phyloP scores from a whole-genome alignment of 2,113 vertebrate genomes.

The Bubo scandiacus region DNA sequence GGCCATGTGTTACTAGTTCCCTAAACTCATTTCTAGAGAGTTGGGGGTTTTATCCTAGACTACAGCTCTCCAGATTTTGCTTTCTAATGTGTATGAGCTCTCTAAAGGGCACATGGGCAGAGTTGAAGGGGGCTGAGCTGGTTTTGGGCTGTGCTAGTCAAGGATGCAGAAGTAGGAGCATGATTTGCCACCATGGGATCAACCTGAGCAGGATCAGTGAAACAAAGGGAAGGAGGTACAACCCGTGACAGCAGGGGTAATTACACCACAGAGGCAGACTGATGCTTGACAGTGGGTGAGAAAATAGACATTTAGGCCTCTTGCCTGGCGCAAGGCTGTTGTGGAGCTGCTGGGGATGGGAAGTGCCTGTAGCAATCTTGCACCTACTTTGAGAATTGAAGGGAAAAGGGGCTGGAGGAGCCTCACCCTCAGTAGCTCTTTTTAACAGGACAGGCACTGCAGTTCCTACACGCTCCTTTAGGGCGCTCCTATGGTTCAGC shows the following conservation, averaged over 20 bases:
- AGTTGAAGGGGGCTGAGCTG: background rate
- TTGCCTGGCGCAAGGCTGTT: background rate
- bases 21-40: background rate
- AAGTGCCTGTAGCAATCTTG: background rate
- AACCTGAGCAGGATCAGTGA: background rate
- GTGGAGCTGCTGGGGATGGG: background rate
- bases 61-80: background rate
- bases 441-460: background rate
- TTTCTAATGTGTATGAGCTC: background rate
- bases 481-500: background rate
- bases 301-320: background rate
- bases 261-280: background rate
- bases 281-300: background rate
- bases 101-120: background rate
- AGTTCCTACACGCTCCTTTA: background rate
- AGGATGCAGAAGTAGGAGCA: background rate
- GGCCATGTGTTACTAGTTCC: background rate
- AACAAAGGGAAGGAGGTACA: background rate
- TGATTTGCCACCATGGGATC: background rate
- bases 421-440: background rate
- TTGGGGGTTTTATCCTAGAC: background rate
- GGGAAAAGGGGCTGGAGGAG: background rate
- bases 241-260: background rate
- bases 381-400: background rate
- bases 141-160: background rate